Conservation (phyloP, 2,113 vertebrate genomes). For the Blennius ocellaris region DNA sequence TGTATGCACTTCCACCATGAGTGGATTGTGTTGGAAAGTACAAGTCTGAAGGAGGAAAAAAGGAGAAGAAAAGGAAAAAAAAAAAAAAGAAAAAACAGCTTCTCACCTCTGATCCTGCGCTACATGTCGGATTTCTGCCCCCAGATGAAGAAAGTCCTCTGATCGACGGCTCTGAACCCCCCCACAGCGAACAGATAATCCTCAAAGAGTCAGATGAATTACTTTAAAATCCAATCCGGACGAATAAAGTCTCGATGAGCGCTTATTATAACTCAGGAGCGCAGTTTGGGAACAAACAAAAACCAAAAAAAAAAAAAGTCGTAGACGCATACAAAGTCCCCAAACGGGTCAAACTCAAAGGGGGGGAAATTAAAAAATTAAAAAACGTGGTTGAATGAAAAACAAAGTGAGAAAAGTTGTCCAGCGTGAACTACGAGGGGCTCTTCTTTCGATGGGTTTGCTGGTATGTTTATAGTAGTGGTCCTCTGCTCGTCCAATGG, state of each 20-base stretch:
- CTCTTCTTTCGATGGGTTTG: slow-evolving; percentile 44
- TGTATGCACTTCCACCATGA: not conserved
- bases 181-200: slow-evolving; percentile 43
- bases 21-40: not conserved
- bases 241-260: not conserved
- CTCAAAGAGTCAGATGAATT: slow-evolving; percentile 6
- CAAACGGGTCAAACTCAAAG: not conserved
- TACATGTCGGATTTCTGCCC: slow-evolving; percentile 66
- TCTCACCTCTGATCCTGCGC: slow-evolving; percentile 64
- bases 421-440: slow-evolving; percentile 37
- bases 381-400: too few species aligned
- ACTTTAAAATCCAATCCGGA: slow-evolving; percentile 8
- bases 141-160: slow-evolving; percentile 30
- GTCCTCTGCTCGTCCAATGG: slow-evolving; percentile 60
- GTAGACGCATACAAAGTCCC: slow-evolving; percentile 14
- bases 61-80: not conserved
- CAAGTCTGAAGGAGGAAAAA: too few species aligned
- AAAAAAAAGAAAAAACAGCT: too few species aligned
- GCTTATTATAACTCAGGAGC: slow-evolving; percentile 21
- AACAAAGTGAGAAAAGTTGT: not conserved
- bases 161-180: slow-evolving; percentile 36
- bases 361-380: too few species aligned
- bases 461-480: slow-evolving; percentile 66
- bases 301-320: slow-evolving; percentile 6
- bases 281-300: slow-evolving; percentile 6